Percentiles rank a stretch among this genome's conserved stretches.
Conservation (phyloP, 2,888 invertebrate genomes). For the Apomyelois bistriatella region DNA sequence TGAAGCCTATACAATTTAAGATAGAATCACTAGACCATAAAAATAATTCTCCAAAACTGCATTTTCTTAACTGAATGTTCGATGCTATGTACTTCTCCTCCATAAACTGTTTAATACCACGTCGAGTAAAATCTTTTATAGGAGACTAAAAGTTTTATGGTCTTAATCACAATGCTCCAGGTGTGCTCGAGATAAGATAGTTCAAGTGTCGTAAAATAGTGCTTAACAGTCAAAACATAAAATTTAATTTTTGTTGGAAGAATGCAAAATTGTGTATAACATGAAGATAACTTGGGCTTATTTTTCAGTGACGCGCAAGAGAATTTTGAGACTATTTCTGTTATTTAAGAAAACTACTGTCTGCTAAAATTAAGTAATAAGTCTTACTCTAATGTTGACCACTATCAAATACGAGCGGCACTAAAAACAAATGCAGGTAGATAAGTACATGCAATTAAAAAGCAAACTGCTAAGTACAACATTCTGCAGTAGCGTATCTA, state of each 20-base stretch:
- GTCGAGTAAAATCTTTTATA: neutral
- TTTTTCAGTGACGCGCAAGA: no score
- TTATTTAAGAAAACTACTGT: no score
- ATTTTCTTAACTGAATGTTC: neutral
- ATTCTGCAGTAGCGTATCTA: neutral
- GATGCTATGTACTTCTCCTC: neutral
- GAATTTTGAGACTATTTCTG: no score
- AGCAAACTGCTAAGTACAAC: no score
- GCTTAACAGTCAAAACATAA: neutral
- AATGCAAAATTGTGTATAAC: neutral
- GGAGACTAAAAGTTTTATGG: conserved; percentile 1
- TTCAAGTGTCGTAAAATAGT: neutral
- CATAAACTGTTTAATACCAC: neutral
- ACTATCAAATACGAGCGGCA: neutral
- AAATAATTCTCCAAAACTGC: no score
- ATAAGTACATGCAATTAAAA: neutral
- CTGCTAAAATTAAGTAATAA: no score
- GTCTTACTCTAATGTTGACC: no score
- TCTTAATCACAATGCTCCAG: neutral
- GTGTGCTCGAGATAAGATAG: conserved; percentile 1
- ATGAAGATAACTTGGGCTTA: no score
- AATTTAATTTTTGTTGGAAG: neutral
- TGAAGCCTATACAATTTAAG: no score
- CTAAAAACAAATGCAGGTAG: neutral
- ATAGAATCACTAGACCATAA: no score